Percentiles rank a stretch among this genome's conserved stretches.
Evolutionary conservation across 2,797 vertebrate species (phyloP).

Genomic region (Falco peregrinus): DNA sequence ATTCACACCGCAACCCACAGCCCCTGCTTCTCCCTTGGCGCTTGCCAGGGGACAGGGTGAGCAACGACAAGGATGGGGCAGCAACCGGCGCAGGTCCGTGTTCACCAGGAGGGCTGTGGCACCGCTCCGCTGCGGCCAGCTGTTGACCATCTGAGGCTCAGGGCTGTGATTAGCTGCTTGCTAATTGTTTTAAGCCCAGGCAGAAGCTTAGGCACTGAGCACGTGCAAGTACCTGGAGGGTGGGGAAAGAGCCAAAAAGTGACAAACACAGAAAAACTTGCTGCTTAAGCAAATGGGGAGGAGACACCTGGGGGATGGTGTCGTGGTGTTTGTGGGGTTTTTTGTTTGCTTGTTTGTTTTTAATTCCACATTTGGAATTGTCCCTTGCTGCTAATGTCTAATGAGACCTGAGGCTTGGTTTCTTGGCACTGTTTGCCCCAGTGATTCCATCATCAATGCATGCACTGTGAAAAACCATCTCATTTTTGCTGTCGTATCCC

Average conservation of each 20-base stretch:
- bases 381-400: not conserved
- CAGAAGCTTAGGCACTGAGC: not conserved
- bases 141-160: not conserved
- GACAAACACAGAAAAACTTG: not conserved
- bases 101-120: not conserved
- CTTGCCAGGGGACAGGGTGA: not conserved
- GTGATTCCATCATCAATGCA: not conserved
- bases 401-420: not conserved
- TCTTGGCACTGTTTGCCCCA: not conserved
- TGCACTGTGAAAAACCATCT: not conserved
- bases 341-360: not conserved
- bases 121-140: fast-evolving
- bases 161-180: not conserved
- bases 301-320: not conserved
- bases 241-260: not conserved
- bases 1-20: fast-evolving
- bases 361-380: not conserved
- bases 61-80: not conserved
- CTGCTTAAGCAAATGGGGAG: not conserved
- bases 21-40: fast-evolving
- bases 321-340: too few species aligned
- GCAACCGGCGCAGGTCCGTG: fast-evolving
- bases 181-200: not conserved
- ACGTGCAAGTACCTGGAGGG: not conserved
- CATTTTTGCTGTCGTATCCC: not conserved